Conservation (phyloP, 2,797 vertebrate genomes). For the Takifugu rubripes region DNA sequence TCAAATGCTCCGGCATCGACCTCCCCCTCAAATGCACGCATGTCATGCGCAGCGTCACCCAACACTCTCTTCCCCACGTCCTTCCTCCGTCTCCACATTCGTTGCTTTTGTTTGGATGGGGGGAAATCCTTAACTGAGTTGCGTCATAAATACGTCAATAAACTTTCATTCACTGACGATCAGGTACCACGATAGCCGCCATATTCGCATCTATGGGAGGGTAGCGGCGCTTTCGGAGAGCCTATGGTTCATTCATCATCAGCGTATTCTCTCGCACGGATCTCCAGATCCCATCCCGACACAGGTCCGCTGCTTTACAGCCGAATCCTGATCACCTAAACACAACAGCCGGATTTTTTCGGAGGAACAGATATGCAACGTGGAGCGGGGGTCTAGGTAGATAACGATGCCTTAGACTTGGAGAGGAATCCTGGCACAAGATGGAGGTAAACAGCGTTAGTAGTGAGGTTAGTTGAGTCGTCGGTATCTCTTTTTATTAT, state of each 20-base stretch:
- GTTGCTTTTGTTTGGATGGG: conserved; percentile 62
- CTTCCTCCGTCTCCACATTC: conserved; percentile 28
- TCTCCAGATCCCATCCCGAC: conserved; percentile 29
- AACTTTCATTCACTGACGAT: conserved; percentile 74
- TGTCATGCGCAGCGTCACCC: conserved; percentile 28
- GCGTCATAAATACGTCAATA: conserved; percentile 82
- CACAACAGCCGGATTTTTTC: conserved; percentile 62
- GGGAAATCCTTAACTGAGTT: conserved; percentile 80
- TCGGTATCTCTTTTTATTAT: conserved; percentile 5
- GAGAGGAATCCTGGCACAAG: conserved; percentile 82
- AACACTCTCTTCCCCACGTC: conserved; percentile 20
- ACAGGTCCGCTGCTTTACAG: conserved; percentile 30
- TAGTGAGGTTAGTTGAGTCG: conserved; percentile 72
- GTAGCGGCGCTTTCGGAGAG: conserved; percentile 62
- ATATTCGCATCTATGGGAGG: conserved; percentile 80
- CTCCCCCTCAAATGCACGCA: conserved; percentile 29
- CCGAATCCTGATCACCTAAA: conserved; percentile 39
- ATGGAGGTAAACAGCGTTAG: conserved; percentile 88
- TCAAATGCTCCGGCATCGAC: conserved; percentile 10
- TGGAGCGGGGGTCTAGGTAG: conserved; percentile 70
- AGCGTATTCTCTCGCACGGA: conserved; percentile 36
- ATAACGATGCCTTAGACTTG: conserved; percentile 83
- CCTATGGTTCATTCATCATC: conserved; percentile 61
- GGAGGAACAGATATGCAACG: conserved; percentile 67
- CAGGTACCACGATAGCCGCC: conserved; percentile 79